Conservation (phyloP, 2,113 vertebrate genomes). For the Chaenogobius annularis region DNA sequence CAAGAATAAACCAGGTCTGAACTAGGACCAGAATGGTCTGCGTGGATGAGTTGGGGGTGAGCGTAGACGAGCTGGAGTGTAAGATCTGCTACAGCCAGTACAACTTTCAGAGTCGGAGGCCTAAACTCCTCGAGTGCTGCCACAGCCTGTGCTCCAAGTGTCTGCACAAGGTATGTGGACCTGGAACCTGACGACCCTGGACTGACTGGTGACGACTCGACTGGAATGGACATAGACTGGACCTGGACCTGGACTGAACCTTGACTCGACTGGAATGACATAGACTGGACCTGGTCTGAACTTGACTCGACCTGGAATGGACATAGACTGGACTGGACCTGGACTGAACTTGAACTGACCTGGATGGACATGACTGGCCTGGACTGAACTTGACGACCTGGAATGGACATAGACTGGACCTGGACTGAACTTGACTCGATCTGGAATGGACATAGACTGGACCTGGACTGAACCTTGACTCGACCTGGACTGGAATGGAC, state of each 20-base stretch:
- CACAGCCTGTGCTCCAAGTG: conserved; percentile 93
- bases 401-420: too few species aligned
- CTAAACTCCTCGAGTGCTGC: conserved; percentile 88
- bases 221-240: background rate
- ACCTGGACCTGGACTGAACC: background rate
- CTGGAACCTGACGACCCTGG: background rate
- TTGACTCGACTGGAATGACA: background rate
- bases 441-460: too few species aligned
- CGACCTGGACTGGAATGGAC: too few species aligned
- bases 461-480: too few species aligned
- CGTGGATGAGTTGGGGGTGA: conserved; percentile 61
- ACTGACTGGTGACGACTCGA: background rate
- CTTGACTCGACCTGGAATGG: too few species aligned
- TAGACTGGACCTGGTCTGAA: background rate
- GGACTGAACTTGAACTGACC: too few species aligned
- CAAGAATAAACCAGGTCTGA: background rate
- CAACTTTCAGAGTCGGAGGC: conserved; percentile 84
- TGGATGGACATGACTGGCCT: background rate
- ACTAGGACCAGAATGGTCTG: background rate
- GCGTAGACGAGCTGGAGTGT: conserved; percentile 89
- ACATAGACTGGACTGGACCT: background rate
- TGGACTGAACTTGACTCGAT: too few species aligned
- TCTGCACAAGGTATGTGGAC: conserved; percentile 73
- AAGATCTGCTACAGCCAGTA: conserved; percentile 95
- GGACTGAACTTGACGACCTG: too few species aligned